Evolutionary conservation across 2,113 vertebrate genomes (phyloP), one percentile per base, ranked within the genome.

Genomic region (Cyprinodon tularosa): DNA sequence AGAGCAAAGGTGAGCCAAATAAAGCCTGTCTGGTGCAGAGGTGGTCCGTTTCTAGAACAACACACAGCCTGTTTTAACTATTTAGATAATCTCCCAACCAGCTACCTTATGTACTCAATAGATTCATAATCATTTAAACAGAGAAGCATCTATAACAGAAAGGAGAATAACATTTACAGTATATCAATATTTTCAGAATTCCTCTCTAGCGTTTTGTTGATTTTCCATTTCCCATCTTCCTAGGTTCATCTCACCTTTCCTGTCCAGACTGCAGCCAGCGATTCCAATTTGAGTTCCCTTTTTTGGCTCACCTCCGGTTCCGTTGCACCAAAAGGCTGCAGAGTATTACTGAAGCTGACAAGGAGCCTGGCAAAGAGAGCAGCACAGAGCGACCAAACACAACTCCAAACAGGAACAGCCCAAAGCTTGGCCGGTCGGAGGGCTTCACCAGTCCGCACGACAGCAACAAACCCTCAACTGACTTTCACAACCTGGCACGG

Each of bases 261-360:
- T 99, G 98, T 88, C 93, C 96, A 3, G 97, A 99, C 84, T 99
- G 98, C 93, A 96, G 93, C 93, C 98, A 99, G 78, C 94, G 96
- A 37, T 99, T 99, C 93, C 97, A 98, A 93, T 99, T 96, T 53
- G 98, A 99, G 91, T 97, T 97, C 73, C 98, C 98, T 0, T 97
- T 96, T 57, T 88, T 96, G 88, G 96, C 98, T 36, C 98, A 98
- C 73, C 93, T 97, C 65, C 95, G 98, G 38, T 99, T 99, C 91
- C 96, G 97, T 73, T 99, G 98, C 89, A 96, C 96, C 91, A 98
- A 98, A 92, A 94, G 96, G 90, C 92, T 97, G 42, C 95, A 94
- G 84, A 93, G 92, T 74, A 83, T 94, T 4, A 88, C 93, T 0
- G 67, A 86, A 0, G 83, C 88, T 0, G 96, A 96, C 12, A 94